phyloP scores from a whole-genome alignment of 2,113 vertebrate genomes.

The Alaudala cheleensis region DNA sequence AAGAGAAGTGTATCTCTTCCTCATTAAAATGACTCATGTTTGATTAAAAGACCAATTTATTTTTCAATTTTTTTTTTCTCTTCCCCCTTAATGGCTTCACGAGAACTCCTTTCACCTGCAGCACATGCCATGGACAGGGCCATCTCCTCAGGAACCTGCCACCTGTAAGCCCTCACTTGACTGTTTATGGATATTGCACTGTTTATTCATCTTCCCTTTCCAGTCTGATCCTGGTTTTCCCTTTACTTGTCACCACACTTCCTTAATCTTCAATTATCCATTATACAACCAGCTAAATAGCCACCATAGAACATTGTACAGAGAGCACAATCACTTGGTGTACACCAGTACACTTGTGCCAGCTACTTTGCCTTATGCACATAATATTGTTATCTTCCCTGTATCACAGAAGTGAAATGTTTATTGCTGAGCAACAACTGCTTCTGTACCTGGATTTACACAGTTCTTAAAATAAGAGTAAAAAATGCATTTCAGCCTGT shows the following conservation, averaged over 20 bases:
- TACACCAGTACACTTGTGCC: neutral
- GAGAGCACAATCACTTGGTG: neutral
- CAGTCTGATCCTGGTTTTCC: neutral
- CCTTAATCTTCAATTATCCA: neutral
- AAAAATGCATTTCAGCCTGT: neutral
- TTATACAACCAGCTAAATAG: neutral
- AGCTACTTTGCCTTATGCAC: neutral
- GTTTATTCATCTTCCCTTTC: neutral
- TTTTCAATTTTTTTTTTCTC: neutral
- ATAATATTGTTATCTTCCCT: neutral
- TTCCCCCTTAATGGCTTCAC: neutral
- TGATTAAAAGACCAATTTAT: neutral
- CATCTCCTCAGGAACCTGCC: neutral
- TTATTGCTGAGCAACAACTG: neutral
- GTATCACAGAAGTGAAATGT: neutral
- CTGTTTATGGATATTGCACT: neutral
- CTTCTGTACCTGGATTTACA: neutral
- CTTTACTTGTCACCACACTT: neutral
- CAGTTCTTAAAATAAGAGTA: neutral
- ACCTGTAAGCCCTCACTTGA: neutral
- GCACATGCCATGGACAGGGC: neutral
- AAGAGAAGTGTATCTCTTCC: neutral
- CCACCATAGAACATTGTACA: neutral
- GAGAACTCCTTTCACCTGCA: neutral
- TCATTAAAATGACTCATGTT: neutral